Base-by-base conservation (phyloP, 2,888 invertebrate species). In the Incurvaria masculella region DNA sequence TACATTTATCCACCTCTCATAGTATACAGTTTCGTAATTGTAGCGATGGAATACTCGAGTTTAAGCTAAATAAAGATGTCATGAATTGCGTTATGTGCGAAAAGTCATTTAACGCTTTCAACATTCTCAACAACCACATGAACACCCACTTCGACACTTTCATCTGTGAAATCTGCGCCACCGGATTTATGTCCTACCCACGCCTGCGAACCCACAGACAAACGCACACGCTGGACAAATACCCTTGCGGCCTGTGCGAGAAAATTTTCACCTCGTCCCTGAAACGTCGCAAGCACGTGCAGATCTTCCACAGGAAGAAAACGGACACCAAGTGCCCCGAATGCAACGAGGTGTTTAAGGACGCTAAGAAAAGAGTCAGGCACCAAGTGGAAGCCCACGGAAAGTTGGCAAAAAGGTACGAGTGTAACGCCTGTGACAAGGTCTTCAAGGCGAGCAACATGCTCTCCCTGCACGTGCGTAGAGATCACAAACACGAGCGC, bases 111-210 rank as follows among this genome's bases (percentile, higher is more conserved):
- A 73, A 73, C 51, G 67, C 78, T 0, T 76, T 76, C 54, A 74
- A 74, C 46, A 58, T 73, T 14, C 53, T 78, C 2, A 76, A 76
- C 38, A 59, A 71, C 19, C 78, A 78, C 52, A 78, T 78, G 76
- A 78, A 78, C 42, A 75, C 59, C 0, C 78, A 78, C 56, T 76
- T 67, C 41, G 72, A 73, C 0, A 76, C 60, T 46, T 75, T 76
- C 0, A 75, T 76, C 1, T 78, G 78, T 49, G 78, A 78, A 53
- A 75, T 69, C 0, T 78, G 78, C 50, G 78, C 78, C 0, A 53
- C 72, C 5, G 74, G 78, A 0, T 78, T 78, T 52, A 72, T 74
- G 66, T 73, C 78, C 0, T 67, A 75, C 40, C 74, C 73, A 19
- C 62, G 78, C 0, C 53, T 78, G 1, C 66, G 69, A 8, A 74